Percentiles rank a stretch among this genome's conserved stretches.
These are phyloP conservation scores for Ginglymostoma cirratum DNA, from an alignment of 2,113 vertebrate species.

Conservation along the genomic window DNA sequence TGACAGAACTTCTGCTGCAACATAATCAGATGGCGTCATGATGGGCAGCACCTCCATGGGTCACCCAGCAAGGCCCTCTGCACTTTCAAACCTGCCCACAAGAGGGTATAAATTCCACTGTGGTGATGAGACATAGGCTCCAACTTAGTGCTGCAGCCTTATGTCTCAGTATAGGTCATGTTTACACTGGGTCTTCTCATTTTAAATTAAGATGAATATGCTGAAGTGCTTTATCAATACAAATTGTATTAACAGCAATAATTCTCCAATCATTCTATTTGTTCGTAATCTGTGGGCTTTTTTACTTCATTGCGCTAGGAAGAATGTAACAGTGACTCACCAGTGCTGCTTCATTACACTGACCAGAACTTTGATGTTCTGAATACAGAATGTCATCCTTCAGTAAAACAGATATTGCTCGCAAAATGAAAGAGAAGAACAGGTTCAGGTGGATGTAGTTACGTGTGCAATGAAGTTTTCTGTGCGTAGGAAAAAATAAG, in stretches of 20 bases:
- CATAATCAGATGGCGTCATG: too few relatives aligned
- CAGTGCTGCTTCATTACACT: slow-evolving; percentile 50
- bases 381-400: slow-evolving; percentile 80
- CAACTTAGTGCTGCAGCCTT: too few relatives aligned
- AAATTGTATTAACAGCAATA: background rate
- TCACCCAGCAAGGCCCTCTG: too few relatives aligned
- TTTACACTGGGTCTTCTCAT: background rate
- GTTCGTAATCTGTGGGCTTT: background rate
- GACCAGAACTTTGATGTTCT: slow-evolving; percentile 48
- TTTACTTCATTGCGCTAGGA: background rate
- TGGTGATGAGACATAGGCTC: too few relatives aligned
- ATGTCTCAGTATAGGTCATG: background rate
- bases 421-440: slow-evolving; percentile 86
- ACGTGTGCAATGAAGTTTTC: slow-evolving; percentile 85
- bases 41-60: too few relatives aligned
- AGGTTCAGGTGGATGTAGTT: slow-evolving; percentile 92
- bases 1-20: too few relatives aligned
- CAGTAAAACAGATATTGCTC: slow-evolving; percentile 74
- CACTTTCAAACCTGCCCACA: too few relatives aligned
- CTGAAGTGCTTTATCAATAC: background rate
- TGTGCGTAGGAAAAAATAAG: slow-evolving; percentile 46
- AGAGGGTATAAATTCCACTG: too few relatives aligned
- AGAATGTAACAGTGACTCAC: background rate
- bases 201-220: background rate
- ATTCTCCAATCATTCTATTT: background rate